Evolutionary conservation across 2,113 vertebrate species (phyloP).

Genomic region (Bungarus multicinctus): DNA sequence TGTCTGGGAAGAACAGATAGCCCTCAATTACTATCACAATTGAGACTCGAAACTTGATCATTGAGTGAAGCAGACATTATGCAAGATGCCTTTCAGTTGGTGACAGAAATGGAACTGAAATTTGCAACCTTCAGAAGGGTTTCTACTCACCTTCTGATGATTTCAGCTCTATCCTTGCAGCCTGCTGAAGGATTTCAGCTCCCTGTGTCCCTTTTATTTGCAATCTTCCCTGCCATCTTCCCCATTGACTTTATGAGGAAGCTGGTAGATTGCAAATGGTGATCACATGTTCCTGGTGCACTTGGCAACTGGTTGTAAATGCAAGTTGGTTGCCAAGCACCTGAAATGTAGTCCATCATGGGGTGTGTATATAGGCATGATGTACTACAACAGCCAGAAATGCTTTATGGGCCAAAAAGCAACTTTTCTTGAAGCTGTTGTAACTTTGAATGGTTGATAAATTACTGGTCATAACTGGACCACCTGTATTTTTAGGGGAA

Average conservation of each 20-base stretch:
- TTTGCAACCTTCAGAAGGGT: too few relatives aligned
- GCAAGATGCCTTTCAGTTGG: not conserved
- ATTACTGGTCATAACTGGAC: not conserved
- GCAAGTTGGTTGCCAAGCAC: not conserved
- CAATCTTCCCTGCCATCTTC: not conserved
- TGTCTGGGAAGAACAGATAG: not conserved
- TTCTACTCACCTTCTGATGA: not conserved
- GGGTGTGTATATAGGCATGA: not conserved
- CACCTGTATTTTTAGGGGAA: not conserved
- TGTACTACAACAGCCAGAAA: not conserved
- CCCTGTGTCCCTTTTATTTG: not conserved
- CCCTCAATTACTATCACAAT: not conserved
- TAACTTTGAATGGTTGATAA: not conserved
- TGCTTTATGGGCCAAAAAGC: not conserved
- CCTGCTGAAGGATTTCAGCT: not conserved
- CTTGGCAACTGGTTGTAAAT: not conserved
- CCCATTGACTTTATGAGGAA: not conserved
- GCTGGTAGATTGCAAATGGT: not conserved
- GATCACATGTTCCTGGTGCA: not conserved
- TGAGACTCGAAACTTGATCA: not conserved
- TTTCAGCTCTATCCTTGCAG: not conserved
- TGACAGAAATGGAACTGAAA: not conserved
- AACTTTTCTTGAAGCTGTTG: not conserved
- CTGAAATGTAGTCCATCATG: not conserved
- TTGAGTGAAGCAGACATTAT: not conserved